These are phyloP conservation scores for Tupaia chinensis DNA, from an alignment of 2,113 vertebrate genomes.

Conservation along the genomic window DNA sequence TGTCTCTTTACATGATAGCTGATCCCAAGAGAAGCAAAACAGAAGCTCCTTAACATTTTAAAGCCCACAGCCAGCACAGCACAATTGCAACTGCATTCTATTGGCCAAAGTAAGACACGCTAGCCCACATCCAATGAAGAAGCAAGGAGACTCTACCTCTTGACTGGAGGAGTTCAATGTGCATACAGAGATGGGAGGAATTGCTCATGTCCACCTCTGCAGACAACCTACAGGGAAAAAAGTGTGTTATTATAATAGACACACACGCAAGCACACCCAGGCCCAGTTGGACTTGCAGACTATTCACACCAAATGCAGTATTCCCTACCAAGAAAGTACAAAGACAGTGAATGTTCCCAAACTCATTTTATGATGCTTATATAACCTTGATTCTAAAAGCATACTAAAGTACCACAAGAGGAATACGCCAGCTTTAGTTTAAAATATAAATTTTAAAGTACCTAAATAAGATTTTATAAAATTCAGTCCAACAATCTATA, in stretches of 20 bases:
- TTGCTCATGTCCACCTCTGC: background rate
- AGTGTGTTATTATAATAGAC: background rate
- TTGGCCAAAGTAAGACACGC: background rate
- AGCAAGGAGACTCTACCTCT: background rate
- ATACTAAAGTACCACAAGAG: background rate
- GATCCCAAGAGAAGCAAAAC: background rate
- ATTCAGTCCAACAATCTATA: background rate
- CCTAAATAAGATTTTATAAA: slow-evolving; percentile 47
- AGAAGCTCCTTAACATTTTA: background rate
- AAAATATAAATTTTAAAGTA: slow-evolving; percentile 34
- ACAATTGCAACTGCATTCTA: background rate
- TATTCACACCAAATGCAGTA: background rate
- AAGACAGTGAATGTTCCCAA: background rate
- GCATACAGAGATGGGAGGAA: background rate
- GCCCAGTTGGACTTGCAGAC: background rate
- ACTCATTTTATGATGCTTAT: slow-evolving; percentile 26
- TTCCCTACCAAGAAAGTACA: background rate
- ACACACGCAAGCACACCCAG: background rate
- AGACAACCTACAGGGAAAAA: slow-evolving; percentile 3
- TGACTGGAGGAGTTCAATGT: background rate
- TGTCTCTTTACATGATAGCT: background rate
- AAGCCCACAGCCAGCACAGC: background rate
- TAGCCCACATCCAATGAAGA: background rate
- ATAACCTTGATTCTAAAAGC: slow-evolving; percentile 20
- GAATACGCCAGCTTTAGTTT: background rate